Base-by-base conservation (phyloP, 2,888 invertebrate genomes). In the Drosophila antonietae region DNA sequence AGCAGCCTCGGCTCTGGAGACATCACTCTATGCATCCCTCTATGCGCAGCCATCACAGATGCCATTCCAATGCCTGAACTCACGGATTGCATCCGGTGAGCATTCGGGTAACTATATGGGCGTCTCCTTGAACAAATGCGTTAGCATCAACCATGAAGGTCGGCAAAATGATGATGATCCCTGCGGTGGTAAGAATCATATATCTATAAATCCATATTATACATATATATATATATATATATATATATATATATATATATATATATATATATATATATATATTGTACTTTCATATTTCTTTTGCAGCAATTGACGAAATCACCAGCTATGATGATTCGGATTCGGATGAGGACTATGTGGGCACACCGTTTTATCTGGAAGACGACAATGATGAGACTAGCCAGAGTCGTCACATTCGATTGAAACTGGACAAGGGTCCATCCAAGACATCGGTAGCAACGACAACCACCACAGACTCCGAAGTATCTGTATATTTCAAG, bases 321-420 rank as follows among this genome's bases (percentile, higher is more conserved):
- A 89, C 86, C 64, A 81, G 83, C 41, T 92, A 91, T 56, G 88
- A 91, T 20, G 92, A 92, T 33, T 85, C 91, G 8, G 92, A 92
- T 41, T 91, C 92, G 8, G 90, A 84, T 51, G 92, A 91, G n/a
- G 91, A 91, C 41, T 92, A 92, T 67, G 78, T 78, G n/a, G 92
- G 92, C 8, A 76, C 82, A 35, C 91, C 92, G 0, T 92, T 92
- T 70, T 88, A 78, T 60, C 68, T 92, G 52, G 82, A 82, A 1
- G 89, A 89, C 23, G 92, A 92, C 68, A 75, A 67, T 14, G 71
- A 76, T 0, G 90, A 91, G 63, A 83, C 81, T 0, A 74, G 76
- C 15, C 91, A 91, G 66, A 91, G 92, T 52, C 83, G 81, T 35
- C 80, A 90, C 64, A 90, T 90, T 47, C 91, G 86, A 2, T 37